Evolutionary conservation across 2,113 vertebrate species (phyloP).

Genomic region (Mirza zaza): DNA sequence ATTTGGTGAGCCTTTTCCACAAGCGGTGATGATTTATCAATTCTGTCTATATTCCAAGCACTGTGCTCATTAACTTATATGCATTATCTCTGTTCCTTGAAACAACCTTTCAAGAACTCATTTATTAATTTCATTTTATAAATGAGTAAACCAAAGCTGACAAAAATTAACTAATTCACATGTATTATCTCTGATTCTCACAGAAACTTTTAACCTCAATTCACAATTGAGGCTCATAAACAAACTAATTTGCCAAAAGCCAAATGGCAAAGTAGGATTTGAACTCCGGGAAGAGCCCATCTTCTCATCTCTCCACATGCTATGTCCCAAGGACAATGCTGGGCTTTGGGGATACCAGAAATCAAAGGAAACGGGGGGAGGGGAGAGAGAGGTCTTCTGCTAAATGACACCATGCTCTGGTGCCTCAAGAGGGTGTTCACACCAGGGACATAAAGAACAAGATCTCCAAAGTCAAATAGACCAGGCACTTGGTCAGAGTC

Average conservation of each 20-base stretch:
- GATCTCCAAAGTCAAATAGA: conserved; percentile 7
- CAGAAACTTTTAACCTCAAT: not conserved
- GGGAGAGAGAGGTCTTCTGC: not conserved
- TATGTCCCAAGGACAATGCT: not conserved
- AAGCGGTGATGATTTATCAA: not conserved
- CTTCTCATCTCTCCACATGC: not conserved
- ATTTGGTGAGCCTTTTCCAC: not conserved
- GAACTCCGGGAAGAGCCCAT: not conserved
- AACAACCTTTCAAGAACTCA: not conserved
- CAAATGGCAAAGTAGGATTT: not conserved
- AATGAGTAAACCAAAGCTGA: not conserved
- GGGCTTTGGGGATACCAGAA: not conserved
- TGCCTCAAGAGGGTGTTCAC: not conserved
- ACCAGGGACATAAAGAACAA: not conserved
- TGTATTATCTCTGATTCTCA: not conserved
- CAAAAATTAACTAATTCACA: conserved; percentile 29
- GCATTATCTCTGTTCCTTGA: not conserved
- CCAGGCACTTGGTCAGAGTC: not conserved
- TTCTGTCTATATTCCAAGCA: not conserved
- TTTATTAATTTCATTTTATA: conserved; percentile 45
- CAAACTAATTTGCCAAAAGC: not conserved
- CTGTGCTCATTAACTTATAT: not conserved
- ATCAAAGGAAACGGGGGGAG: not conserved
- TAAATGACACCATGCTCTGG: not conserved
- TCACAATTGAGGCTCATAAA: not conserved